Conservation (phyloP, 2,888 invertebrate genomes). For the Phortica okadai region DNA sequence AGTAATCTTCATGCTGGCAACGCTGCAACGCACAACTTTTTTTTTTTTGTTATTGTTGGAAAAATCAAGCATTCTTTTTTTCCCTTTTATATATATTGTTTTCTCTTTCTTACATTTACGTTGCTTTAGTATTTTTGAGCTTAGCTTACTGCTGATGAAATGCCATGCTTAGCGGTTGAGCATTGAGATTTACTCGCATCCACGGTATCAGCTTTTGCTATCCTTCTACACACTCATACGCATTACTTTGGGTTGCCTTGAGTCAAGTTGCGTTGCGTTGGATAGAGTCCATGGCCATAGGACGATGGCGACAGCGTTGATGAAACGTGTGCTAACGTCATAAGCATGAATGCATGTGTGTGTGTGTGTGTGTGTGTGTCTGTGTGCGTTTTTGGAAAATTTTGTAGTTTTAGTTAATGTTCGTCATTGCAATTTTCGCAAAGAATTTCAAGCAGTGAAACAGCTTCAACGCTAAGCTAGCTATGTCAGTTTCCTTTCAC, state of each 20-base stretch:
- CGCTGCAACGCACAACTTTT: background rate
- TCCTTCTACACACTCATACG: background rate
- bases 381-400: constrained; percentile 41
- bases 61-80: background rate
- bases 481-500: constrained; percentile 19
- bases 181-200: constrained; percentile 57
- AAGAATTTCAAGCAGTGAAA: constrained; percentile 25
- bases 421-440: constrained; percentile 34
- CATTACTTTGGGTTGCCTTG: background rate
- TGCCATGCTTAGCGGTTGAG: constrained; percentile 67
- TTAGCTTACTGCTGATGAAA: constrained; percentile 61
- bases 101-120: constrained; percentile 9
- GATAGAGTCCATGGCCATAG: constrained; percentile 33
- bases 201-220: constrained; percentile 42
- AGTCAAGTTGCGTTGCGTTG: background rate
- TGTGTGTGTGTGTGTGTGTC: constrained; percentile 20
- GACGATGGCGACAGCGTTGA: constrained; percentile 29
- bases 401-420: constrained; percentile 53
- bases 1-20: constrained; percentile 53
- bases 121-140: constrained; percentile 40
- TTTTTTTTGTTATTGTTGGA: constrained; percentile 22
- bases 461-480: constrained; percentile 16
- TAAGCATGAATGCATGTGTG: constrained; percentile 4
- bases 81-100: background rate
- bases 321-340: background rate